phyloP scores from a whole-genome alignment of 2,888 invertebrate genomes.

The Smittia sp. region DNA sequence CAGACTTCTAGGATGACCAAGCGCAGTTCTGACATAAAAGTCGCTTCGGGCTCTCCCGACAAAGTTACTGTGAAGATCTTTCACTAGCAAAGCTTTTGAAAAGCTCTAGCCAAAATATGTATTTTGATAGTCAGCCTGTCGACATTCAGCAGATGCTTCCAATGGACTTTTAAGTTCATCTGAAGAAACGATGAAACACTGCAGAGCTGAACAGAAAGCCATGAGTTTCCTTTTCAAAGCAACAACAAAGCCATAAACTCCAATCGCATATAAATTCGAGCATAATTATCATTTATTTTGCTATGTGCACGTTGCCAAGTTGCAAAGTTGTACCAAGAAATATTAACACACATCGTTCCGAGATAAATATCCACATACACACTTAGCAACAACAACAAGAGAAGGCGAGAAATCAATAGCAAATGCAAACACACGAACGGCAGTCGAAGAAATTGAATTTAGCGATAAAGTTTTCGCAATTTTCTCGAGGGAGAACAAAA shows the following conservation, averaged over 20 bases:
- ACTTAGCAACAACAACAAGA: neutral
- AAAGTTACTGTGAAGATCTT: too few relatives aligned
- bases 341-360: neutral
- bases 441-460: constrained; percentile 7
- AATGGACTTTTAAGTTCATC: neutral
- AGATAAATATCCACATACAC: neutral
- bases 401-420: neutral
- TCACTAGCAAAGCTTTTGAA: too few relatives aligned
- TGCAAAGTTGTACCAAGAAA: neutral
- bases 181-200: neutral
- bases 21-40: too few relatives aligned
- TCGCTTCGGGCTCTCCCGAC: too few relatives aligned
- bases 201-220: neutral
- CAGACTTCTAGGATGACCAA: too few relatives aligned
- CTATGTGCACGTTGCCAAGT: neutral
- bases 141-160: neutral
- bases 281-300: neutral
- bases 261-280: neutral
- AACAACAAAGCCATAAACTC: neutral
- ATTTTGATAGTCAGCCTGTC: neutral
- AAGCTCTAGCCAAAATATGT: too few relatives aligned
- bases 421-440: neutral
- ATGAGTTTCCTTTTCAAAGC: neutral
- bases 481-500: neutral
- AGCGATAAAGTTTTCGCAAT: neutral